Conservation (phyloP, 2,113 vertebrate genomes). For the Theristicus caerulescens region DNA sequence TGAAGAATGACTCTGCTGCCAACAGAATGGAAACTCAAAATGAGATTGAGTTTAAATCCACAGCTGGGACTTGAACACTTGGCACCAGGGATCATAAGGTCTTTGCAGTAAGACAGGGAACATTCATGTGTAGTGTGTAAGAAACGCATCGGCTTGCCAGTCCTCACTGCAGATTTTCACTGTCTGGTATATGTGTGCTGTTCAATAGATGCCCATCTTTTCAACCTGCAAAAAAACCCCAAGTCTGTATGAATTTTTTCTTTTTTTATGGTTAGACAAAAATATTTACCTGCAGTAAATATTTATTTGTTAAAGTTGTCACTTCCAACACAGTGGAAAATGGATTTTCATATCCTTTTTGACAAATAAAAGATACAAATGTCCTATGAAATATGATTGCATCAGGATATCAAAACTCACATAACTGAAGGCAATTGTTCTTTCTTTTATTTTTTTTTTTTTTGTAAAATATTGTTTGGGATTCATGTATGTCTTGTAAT, state of each 20-base stretch:
- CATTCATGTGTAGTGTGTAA: conserved; percentile 20
- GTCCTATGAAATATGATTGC: background rate
- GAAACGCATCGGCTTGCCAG: conserved; percentile 10
- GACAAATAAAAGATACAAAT: background rate
- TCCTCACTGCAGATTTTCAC: conserved; percentile 6
- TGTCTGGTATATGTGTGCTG: background rate
- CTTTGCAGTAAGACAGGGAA: conserved; percentile 57
- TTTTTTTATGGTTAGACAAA: background rate
- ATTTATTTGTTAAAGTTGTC: background rate
- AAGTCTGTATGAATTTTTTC: background rate
- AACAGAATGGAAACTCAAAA: conserved; percentile 71
- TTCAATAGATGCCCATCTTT: background rate
- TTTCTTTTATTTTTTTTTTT: background rate
- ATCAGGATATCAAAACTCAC: background rate
- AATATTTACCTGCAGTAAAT: background rate
- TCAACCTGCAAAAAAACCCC: background rate
- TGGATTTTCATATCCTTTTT: background rate
- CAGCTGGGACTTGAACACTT: conserved; percentile 65
- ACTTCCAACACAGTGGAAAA: background rate
- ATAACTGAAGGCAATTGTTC: background rate
- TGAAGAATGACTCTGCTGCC: conserved; percentile 67
- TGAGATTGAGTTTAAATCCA: conserved; percentile 75
- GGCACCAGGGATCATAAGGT: conserved; percentile 64
- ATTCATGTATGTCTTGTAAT: background rate
- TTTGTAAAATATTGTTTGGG: background rate